Percentiles rank a stretch among this genome's conserved stretches.
Conservation (phyloP, 2,113 vertebrate genomes). For the Scomber scombrus region DNA sequence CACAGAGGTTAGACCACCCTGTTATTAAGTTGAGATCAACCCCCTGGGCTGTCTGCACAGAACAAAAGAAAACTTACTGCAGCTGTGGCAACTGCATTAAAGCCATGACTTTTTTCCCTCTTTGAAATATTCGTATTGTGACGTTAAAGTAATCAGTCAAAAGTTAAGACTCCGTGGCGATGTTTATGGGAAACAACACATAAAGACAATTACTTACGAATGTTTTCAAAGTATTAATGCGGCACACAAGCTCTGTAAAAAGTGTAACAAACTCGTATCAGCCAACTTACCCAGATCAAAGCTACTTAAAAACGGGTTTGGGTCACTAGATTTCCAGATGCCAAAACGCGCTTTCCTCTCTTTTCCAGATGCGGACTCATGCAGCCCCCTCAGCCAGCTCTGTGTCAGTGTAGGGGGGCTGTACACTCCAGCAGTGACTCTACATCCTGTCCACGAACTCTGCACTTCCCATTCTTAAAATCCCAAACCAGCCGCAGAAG, state of each 20-base stretch:
- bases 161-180: not conserved
- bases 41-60: conserved; percentile 42
- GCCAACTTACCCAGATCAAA: conserved; percentile 44
- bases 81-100: not conserved
- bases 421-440: conserved; percentile 44
- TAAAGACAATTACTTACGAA: not conserved
- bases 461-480: conserved; percentile 78
- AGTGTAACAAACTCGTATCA: not conserved
- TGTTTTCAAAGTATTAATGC: not conserved
- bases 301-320: not conserved
- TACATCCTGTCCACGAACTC: conserved; percentile 80
- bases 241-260: not conserved
- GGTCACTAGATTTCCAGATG: conserved; percentile 42
- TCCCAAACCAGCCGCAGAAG: conserved; percentile 45
- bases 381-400: conserved; percentile 49
- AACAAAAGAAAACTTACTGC: conserved; percentile 58
- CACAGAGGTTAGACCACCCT: conserved; percentile 34
- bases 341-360: conserved; percentile 3
- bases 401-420: conserved; percentile 35
- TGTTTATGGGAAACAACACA: not conserved
- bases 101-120: not conserved
- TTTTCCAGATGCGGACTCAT: conserved; percentile 48
- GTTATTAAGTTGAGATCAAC: conserved; percentile 68
- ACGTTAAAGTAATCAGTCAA: not conserved
- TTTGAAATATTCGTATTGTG: no score